Conservation (phyloP, 2,888 invertebrate species). For the Acleris sparsana region DNA sequence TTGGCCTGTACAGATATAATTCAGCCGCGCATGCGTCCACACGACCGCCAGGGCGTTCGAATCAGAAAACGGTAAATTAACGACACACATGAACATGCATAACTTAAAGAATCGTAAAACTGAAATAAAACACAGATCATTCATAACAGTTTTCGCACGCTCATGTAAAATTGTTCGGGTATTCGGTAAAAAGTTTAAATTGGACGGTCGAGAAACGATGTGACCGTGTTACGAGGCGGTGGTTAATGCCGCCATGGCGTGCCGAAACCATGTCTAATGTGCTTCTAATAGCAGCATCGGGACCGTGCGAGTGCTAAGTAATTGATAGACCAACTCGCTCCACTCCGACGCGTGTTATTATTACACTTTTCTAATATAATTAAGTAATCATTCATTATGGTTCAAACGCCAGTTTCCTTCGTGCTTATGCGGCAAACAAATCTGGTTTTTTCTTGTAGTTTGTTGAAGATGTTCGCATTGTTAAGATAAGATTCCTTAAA, state of each 20-base stretch:
- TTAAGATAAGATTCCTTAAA: too few species aligned
- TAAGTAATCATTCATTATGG: conserved; percentile 10
- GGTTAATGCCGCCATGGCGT: conserved; percentile 77
- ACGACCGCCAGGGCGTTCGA: conserved; percentile 26
- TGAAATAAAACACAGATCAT: conserved; percentile 53
- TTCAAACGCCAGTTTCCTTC: conserved; percentile 4
- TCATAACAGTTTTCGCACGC: conserved; percentile 66
- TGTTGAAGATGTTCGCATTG: neutral
- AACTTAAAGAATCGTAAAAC: conserved; percentile 45
- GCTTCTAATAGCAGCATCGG: conserved; percentile 76
- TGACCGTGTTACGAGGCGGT: conserved; percentile 77
- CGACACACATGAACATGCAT: conserved; percentile 37
- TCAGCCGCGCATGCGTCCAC: conserved; percentile 29
- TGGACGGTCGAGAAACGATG: conserved; percentile 73
- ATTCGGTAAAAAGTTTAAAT: conserved; percentile 69
- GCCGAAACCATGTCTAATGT: conserved; percentile 75
- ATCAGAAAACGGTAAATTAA: conserved; percentile 57
- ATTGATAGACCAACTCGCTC: conserved; percentile 72
- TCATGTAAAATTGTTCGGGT: conserved; percentile 61
- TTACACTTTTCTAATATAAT: conserved; percentile 25
- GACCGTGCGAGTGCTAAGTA: conserved; percentile 73
- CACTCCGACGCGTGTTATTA: conserved; percentile 21
- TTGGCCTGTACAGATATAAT: conserved; percentile 18
- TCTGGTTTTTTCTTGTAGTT: neutral
- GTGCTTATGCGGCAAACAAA: neutral